Base-by-base conservation (phyloP, 2,797 vertebrate species). In the Anableps anableps region DNA sequence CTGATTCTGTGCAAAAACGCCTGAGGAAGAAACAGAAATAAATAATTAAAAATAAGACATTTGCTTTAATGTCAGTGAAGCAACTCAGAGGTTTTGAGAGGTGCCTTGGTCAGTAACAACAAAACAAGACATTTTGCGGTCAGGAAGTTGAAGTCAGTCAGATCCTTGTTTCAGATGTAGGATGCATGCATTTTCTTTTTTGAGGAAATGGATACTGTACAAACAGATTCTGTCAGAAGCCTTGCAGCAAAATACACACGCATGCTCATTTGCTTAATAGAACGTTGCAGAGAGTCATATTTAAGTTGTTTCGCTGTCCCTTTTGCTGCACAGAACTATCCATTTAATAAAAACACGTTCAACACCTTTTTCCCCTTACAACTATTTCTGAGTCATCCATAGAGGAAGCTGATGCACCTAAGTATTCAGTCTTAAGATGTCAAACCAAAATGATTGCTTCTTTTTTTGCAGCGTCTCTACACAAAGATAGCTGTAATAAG, bases 1-100 rank as follows among this genome's bases (percentile, higher is more conserved):
- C 93, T 95, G 91, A 99, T 98, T 85, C 99, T 95, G 70, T 98
- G 96, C 90, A 99, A 95, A 95, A 99, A 99, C 0, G 98, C 98
- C 99, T 99, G 85, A 53, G 38, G 82, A 73, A 62, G 66, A 82
- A 77, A 88, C 1, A 86, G 41, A 90, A 29, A 88, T 1, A 82
- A 77, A 80, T 19, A 26, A 21, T 64, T 64, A 36, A 64, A 70
- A 11, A 26, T 68, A 9, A 9, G 36, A 70, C 13, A 26, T 73
- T 62, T 68, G 14, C 1, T 60, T 78, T 2, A 29, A 13, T 74
- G 11, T 55, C 66, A 13, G 58, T 64, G 31, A 75, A 34, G 74
- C 47, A 36, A 68, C 23, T 0, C 1, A 29, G 23, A 26, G 43
- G 16, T 13, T 74, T 4, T 64, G 9, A 70, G 11, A 50, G 77